Conservation (phyloP, 30 jellyfish, hydroid and myxozoan genomes). For the Euphysa ruthae region DNA sequence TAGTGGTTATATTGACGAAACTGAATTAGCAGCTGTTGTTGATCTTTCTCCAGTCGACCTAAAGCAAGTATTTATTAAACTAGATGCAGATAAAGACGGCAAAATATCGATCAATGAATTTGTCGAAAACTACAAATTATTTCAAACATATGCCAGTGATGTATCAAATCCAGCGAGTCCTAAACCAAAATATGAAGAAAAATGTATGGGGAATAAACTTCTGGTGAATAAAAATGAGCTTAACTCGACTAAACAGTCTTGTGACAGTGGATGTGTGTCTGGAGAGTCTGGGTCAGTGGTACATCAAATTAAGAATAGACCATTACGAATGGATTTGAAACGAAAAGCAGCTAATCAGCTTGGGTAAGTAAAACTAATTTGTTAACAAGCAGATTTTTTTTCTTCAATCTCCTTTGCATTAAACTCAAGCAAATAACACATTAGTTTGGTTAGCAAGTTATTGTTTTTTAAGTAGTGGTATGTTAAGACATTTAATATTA, state of each 20-base stretch:
- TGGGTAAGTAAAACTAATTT: too few relatives aligned
- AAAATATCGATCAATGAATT: conserved; percentile 74
- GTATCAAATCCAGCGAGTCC: not conserved
- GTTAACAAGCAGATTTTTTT: too few relatives aligned
- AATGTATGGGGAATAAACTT: not conserved
- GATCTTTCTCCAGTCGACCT: conserved; percentile 73
- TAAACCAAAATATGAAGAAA: not conserved
- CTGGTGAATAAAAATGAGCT: not conserved
- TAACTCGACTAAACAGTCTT: too few relatives aligned
- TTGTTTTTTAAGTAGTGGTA: too few relatives aligned
- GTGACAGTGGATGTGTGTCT: not conserved
- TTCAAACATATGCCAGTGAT: conserved; percentile 16
- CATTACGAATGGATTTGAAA: not conserved
- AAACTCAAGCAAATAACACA: too few relatives aligned
- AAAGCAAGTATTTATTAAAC: conserved; percentile 47
- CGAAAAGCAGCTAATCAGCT: conserved; percentile 17
- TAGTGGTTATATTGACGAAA: conserved; percentile 89
- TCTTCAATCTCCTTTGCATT: too few relatives aligned
- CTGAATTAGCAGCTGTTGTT: conserved; percentile 94
- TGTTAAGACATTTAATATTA: too few relatives aligned
- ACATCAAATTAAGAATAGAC: conserved; percentile 1
- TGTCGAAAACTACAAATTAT: conserved; percentile 53
- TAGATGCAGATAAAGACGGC: conserved; percentile 87
- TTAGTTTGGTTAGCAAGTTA: too few relatives aligned
- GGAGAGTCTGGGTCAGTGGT: not conserved